These are phyloP conservation scores for Elachura formosa DNA, from an alignment of 2,113 vertebrate species.

Conservation along the genomic window DNA sequence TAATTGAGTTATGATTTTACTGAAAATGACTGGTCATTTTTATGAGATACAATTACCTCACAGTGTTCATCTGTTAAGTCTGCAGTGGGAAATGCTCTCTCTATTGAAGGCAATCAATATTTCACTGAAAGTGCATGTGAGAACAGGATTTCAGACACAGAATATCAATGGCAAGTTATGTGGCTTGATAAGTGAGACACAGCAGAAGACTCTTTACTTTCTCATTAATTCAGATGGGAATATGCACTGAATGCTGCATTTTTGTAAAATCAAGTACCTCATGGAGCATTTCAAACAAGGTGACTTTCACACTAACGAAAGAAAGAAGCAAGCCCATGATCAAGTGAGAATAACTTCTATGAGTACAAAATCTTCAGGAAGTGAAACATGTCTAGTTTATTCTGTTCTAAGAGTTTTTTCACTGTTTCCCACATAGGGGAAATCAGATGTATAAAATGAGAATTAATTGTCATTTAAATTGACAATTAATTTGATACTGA, in stretches of 20 bases:
- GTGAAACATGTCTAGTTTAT: neutral
- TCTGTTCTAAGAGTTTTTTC: neutral
- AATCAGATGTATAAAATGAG: neutral
- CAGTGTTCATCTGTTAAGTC: neutral
- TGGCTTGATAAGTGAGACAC: neutral
- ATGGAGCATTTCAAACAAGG: neutral
- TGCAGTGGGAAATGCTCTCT: neutral
- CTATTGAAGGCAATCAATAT: neutral
- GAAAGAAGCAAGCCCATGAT: neutral
- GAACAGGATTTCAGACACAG: neutral
- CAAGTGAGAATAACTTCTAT: neutral
- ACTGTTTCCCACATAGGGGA: neutral
- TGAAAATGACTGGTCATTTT: neutral
- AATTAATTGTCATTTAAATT: neutral
- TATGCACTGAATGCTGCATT: neutral
- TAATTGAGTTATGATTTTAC: neutral
- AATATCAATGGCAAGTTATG: neutral
- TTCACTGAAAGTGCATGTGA: neutral
- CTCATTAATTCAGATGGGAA: neutral
- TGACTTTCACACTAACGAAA: neutral
- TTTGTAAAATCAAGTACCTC: neutral
- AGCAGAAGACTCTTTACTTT: neutral
- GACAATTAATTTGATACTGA: too few species aligned
- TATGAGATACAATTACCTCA: neutral
- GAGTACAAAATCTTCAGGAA: neutral